These are phyloP conservation scores for Hydropsyche betteni DNA, from an alignment of 2,888 invertebrate species.

Conservation along the genomic window DNA sequence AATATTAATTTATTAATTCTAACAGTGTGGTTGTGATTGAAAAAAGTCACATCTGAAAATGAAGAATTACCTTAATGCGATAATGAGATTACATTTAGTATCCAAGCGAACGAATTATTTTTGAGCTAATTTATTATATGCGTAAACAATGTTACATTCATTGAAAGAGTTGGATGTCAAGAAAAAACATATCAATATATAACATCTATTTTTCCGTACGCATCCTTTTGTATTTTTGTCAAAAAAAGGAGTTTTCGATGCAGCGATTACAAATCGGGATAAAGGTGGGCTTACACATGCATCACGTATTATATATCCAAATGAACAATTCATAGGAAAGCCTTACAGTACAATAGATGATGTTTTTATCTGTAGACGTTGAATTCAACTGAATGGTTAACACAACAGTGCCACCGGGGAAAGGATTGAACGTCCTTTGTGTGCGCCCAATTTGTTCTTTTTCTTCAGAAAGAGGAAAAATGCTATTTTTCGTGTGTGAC, in stretches of 20 bases:
- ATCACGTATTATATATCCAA: slow-evolving; percentile 19
- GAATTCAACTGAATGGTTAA: slow-evolving; percentile 39
- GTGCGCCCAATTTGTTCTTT: slow-evolving; percentile 49
- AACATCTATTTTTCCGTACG: too few relatives aligned
- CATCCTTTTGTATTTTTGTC: too few relatives aligned
- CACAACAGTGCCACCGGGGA: slow-evolving; percentile 43
- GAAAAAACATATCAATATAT: too few relatives aligned
- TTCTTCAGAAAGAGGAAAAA: slow-evolving; percentile 29
- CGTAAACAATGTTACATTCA: too few relatives aligned
- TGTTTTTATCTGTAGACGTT: slow-evolving; percentile 48
- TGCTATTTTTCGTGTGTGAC: neutral
- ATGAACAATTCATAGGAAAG: slow-evolving; percentile 27
- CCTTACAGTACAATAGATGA: slow-evolving; percentile 34
- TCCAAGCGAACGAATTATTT: too few relatives aligned
- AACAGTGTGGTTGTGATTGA: too few relatives aligned
- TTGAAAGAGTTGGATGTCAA: too few relatives aligned
- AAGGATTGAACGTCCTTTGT: slow-evolving; percentile 50
- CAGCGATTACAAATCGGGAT: slow-evolving; percentile 21
- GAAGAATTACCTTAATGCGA: too few relatives aligned
- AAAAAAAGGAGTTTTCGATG: slow-evolving; percentile 8
- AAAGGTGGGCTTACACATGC: slow-evolving; percentile 25
- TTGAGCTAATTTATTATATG: too few relatives aligned
- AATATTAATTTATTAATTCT: too few relatives aligned
- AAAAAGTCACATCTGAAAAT: too few relatives aligned
- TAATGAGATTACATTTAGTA: too few relatives aligned